Percentiles rank a stretch among this genome's conserved stretches.
phyloP scores from a whole-genome alignment of 2,797 vertebrate genomes.

The Pseudochirops cupreus region DNA sequence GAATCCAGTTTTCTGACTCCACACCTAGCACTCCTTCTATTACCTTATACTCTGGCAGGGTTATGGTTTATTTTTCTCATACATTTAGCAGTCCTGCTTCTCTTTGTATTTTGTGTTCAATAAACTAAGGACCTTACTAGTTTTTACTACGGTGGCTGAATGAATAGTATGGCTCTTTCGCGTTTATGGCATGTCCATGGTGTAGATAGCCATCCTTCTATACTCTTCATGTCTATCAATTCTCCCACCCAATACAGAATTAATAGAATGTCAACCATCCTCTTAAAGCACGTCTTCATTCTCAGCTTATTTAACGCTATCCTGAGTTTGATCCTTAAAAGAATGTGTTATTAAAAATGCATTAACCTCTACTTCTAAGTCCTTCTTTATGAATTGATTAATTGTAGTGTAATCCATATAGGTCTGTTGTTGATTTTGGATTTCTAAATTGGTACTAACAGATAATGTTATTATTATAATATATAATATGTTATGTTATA shows the following conservation, averaged over 20 bases:
- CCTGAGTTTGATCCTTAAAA: not conserved
- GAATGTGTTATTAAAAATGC: not conserved
- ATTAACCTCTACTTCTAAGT: not conserved
- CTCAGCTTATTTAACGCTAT: not conserved
- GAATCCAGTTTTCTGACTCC: not conserved
- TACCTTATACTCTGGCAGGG: not conserved
- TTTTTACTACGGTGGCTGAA: not conserved
- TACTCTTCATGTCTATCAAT: not conserved
- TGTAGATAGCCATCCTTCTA: not conserved
- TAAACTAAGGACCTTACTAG: not conserved
- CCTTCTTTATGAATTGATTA: not conserved
- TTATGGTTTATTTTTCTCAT: not conserved
- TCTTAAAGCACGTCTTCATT: not conserved
- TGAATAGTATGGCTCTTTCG: not conserved
- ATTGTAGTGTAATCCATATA: not conserved
- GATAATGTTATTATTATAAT: no score
- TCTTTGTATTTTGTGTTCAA: not conserved
- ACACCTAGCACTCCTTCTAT: not conserved
- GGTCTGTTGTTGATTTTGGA: not conserved
- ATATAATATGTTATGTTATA: no score
- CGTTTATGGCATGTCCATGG: not conserved
- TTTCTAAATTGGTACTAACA: not conserved
- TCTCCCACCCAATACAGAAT: not conserved
- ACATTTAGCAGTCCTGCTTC: not conserved
- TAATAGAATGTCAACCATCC: not conserved